Evolutionary conservation across 2,113 vertebrate species (phyloP), one percentile per base, ranked within the genome.

Genomic region (Microcebus griseorufus): DNA sequence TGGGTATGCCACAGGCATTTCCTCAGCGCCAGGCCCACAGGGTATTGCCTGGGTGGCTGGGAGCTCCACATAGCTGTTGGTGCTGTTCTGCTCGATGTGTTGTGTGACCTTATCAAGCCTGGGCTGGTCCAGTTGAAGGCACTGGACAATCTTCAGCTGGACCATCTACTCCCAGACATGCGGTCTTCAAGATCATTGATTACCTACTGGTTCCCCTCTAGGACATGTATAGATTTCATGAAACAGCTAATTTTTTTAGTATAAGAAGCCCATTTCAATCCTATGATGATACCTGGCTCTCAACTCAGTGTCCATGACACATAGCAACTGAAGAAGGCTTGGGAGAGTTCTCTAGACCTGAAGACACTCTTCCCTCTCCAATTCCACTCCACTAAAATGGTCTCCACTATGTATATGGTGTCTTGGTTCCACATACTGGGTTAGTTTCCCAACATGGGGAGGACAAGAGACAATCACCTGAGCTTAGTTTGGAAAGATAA

Each of bases 241-340:
- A 99, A 99, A 94, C 99, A 99, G 98, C 99, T 99, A 98, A 6
- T 99, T 99, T 99, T 99, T 99, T 99, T 51, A 99, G 98, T 18
- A 99, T 99, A 32, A 99, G 99, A 95, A 99, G 99, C 90, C 99
- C 99, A 1, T 98, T 99, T 99, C 99, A 99, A 87, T 98, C 98
- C 20, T 37, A 9, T 72, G 1, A n/a, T 5, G 27, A 18, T 22
- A 29, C 22, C 55, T 80, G 23, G 23, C 16, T 48, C 27, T 96
- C 39, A 78, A 42, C 16, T 83, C 67, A 67, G 12, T 51, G 48
- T 51, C 48, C 48, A 51, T 51, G 11, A 51, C 48, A 51, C 48
- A 51, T 11, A 51, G 48, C 2, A 51, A 51, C 48, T 51, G 48
- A 51, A 51, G 48, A 51, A 51, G 48, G 45, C 55, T 69, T 25